These are phyloP conservation scores for Monopis laevigella DNA, from an alignment of 2,888 invertebrate species.

Conservation along the genomic window DNA sequence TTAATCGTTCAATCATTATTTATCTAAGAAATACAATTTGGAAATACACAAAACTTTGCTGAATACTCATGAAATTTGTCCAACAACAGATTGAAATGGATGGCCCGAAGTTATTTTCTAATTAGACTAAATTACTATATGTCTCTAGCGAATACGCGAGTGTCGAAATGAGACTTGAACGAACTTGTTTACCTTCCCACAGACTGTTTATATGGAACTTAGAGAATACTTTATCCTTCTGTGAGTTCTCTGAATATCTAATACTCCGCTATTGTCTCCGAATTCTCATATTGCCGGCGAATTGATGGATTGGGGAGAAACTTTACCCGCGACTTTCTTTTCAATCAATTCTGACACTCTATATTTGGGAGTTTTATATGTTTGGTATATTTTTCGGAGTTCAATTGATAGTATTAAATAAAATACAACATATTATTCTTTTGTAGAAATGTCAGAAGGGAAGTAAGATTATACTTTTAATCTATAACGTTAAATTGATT, in stretches of 20 bases:
- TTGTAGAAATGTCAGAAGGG: too few species aligned
- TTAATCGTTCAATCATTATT: constrained; percentile 9
- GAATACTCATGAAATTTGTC: constrained; percentile 24
- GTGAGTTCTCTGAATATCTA: constrained; percentile 24
- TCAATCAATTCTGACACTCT: constrained; percentile 28
- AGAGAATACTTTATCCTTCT: constrained; percentile 24
- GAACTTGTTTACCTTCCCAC: constrained; percentile 52
- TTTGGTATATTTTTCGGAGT: too few species aligned
- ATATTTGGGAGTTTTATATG: neutral
- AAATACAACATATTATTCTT: too few species aligned
- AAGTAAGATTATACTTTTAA: too few species aligned
- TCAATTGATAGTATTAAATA: too few species aligned
- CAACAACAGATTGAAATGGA: constrained; percentile 50
- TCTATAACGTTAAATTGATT: too few species aligned
- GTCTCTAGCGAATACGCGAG: constrained; percentile 52
- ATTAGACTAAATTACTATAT: constrained; percentile 39
- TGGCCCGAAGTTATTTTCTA: constrained; percentile 48
- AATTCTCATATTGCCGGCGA: constrained; percentile 25
- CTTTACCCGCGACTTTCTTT: constrained; percentile 33
- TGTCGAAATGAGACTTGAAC: constrained; percentile 52
- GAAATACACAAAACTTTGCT: constrained; percentile 15
- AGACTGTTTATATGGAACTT: constrained; percentile 51
- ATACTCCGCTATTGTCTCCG: constrained; percentile 26
- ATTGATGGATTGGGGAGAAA: constrained; percentile 33
- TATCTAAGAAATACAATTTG: constrained; percentile 3